Conservation (phyloP, 2,888 invertebrate genomes). For the Boloria selene region DNA sequence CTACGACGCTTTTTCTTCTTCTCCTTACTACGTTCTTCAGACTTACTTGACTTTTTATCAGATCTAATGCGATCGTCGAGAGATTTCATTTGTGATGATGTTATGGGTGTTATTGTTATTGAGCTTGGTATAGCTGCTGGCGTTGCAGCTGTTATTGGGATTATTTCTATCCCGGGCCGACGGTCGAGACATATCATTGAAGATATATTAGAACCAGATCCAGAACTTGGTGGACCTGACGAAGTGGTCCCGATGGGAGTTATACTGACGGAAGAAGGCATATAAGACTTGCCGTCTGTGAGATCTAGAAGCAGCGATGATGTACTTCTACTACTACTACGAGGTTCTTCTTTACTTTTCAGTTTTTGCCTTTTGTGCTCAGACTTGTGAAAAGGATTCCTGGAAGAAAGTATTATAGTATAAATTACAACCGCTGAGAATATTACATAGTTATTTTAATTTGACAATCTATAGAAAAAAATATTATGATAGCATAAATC, state of each 20-base stretch:
- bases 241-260: constrained; percentile 74
- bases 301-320: constrained; percentile 77
- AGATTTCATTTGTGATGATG: constrained; percentile 79
- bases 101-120: constrained; percentile 93
- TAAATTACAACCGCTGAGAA: background rate
- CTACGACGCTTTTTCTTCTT: constrained; percentile 90
- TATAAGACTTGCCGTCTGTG: constrained; percentile 79
- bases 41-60: constrained; percentile 73
- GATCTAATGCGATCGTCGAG: constrained; percentile 73
- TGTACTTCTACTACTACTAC: constrained; percentile 65
- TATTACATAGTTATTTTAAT: background rate
- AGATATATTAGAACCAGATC: constrained; percentile 80
- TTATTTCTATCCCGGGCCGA: constrained; percentile 91
- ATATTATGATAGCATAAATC: too few species aligned
- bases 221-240: constrained; percentile 85
- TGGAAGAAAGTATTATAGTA: constrained; percentile 51
- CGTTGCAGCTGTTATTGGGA: constrained; percentile 87
- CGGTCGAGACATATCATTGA: constrained; percentile 86
- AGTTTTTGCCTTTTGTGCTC: constrained; percentile 83
- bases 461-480: background rate
- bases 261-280: constrained; percentile 79
- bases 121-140: constrained; percentile 88
- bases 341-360: constrained; percentile 81
- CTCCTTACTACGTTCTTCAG: constrained; percentile 79
- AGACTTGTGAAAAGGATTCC: constrained; percentile 82